Evolutionary conservation across 2,113 vertebrate genomes (phyloP).

Genomic region (Apus apus): DNA sequence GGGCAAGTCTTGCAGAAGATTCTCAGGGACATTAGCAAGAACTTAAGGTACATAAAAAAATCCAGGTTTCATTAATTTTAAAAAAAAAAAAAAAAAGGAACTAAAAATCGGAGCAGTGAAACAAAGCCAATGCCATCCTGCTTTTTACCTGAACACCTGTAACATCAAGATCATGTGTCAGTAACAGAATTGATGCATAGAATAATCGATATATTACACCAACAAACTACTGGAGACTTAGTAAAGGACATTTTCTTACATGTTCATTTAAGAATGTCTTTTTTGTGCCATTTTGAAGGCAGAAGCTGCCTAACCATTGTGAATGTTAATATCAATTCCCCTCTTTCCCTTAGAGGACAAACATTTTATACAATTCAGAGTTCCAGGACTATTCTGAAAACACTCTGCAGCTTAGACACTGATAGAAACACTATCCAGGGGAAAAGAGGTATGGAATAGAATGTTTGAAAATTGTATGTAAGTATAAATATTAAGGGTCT

Average conservation of each 20-base stretch:
- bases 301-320: neutral
- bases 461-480: neutral
- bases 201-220: neutral
- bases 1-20: neutral
- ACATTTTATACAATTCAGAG: neutral
- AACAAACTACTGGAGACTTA: neutral
- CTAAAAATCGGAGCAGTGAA: neutral
- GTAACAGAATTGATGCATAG: neutral
- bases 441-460: neutral
- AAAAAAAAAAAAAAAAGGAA: neutral
- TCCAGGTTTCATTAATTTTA: neutral
- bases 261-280: rapidly evolving
- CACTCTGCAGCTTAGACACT: neutral
- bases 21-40: neutral
- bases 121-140: neutral
- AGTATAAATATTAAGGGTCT: neutral
- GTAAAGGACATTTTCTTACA: neutral
- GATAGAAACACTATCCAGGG: neutral
- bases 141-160: neutral
- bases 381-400: neutral
- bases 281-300: neutral
- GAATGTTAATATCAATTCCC: neutral
- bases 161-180: neutral
- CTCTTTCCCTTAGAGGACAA: neutral
- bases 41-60: neutral